Percentiles rank a stretch among this genome's conserved stretches.
Evolutionary conservation across 2,113 vertebrate species (phyloP).

Genomic region (Rostratula benghalensis): DNA sequence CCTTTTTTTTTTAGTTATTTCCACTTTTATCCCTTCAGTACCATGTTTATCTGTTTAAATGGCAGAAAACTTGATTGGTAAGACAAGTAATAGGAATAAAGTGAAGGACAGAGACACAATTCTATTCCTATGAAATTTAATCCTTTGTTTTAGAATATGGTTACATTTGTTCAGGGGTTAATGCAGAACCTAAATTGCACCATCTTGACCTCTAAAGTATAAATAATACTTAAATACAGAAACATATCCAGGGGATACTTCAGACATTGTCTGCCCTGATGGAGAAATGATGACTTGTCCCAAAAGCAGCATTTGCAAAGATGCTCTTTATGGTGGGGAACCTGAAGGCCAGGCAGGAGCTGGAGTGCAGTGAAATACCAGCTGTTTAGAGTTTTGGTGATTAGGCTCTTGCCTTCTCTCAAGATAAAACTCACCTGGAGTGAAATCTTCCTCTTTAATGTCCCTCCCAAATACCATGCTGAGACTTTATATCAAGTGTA

Average conservation of each 20-base stretch:
- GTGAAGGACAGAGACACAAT: background rate
- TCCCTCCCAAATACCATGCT: background rate
- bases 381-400: background rate
- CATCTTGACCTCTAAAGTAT: background rate
- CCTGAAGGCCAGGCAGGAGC: background rate
- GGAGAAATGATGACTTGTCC: background rate
- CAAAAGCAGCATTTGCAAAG: background rate
- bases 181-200: background rate
- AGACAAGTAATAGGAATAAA: background rate
- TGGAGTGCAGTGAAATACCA: background rate
- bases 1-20: background rate
- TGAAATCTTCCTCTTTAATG: background rate
- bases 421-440: background rate
- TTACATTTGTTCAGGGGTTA: background rate
- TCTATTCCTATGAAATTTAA: background rate
- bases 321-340: background rate
- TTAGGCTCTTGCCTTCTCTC: background rate
- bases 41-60: background rate
- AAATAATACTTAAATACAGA: background rate
- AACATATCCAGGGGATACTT: background rate
- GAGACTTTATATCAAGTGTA: background rate
- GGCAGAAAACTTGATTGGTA: background rate
- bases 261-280: background rate
- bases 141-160: background rate
- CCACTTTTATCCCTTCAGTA: background rate